Evolutionary conservation across 2,888 invertebrate genomes (phyloP).

Genomic region (Erannis defoliaria): DNA sequence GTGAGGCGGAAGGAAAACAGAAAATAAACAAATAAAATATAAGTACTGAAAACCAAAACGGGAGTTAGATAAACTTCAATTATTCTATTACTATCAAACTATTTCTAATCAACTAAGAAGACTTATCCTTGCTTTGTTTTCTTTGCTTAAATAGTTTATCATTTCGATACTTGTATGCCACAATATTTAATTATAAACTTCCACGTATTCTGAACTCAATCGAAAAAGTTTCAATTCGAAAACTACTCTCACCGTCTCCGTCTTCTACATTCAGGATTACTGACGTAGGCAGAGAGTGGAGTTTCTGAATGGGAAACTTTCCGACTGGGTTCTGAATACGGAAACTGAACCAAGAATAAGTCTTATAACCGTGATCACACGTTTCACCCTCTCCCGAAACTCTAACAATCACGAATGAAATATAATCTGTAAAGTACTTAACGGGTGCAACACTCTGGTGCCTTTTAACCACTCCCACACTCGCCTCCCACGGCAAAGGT

Average conservation of each 20-base stretch:
- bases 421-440: conserved; percentile 86
- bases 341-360: conserved; percentile 77
- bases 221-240: too few species aligned
- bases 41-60: conserved; percentile 64
- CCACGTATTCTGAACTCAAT: too few species aligned
- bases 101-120: conserved; percentile 77
- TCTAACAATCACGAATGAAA: conserved; percentile 85
- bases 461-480: conserved; percentile 86
- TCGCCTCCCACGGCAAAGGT: conserved; percentile 86
- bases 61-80: conserved; percentile 61
- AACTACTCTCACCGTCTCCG: too few species aligned
- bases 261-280: too few species aligned
- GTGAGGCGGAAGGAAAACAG: conserved; percentile 75
- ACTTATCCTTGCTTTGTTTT: conserved; percentile 72
- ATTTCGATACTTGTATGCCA: conserved; percentile 13
- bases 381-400: conserved; percentile 77
- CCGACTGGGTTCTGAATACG: too few species aligned
- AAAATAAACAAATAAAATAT: conserved; percentile 73
- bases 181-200: neutral
- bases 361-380: conserved; percentile 73
- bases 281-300: too few species aligned
- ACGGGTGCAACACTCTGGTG: conserved; percentile 87
- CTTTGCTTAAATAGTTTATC: conserved; percentile 17
- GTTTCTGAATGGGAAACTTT: too few species aligned
- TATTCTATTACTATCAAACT: conserved; percentile 76